These are phyloP conservation scores for Albula goreensis DNA, from an alignment of 2,113 vertebrate genomes.

Conservation along the genomic window DNA sequence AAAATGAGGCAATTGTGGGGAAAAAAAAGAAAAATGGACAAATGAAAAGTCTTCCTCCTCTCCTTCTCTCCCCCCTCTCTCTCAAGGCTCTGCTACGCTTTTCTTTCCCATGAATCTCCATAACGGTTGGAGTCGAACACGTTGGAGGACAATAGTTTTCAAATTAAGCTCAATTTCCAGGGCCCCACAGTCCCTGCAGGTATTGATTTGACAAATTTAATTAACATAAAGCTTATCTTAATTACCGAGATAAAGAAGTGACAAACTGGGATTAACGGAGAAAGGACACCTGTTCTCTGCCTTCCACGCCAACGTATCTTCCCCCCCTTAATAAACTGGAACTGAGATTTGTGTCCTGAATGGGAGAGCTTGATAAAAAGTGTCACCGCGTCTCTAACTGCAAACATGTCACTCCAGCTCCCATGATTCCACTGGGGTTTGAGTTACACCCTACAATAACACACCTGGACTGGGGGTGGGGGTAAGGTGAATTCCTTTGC, in stretches of 20 bases:
- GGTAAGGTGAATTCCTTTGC: not conserved
- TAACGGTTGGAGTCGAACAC: slow-evolving; percentile 25
- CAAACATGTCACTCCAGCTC: not conserved
- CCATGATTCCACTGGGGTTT: not conserved
- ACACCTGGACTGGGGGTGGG: not conserved
- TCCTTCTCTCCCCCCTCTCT: not conserved
- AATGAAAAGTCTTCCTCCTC: too few relatives aligned
- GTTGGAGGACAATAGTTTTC: slow-evolving; percentile 63
- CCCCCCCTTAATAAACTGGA: slow-evolving; percentile 14
- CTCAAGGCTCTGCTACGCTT: slow-evolving; percentile 9
- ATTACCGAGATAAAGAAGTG: slow-evolving; percentile 72
- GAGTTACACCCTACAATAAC: not conserved
- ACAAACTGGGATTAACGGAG: slow-evolving; percentile 67
- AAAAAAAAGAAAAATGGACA: not conserved
- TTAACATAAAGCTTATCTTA: slow-evolving; percentile 75
- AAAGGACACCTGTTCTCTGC: slow-evolving; percentile 56
- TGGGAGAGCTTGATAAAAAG: not conserved
- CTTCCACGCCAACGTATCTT: slow-evolving; percentile 20
- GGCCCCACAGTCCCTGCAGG: slow-evolving; percentile 66
- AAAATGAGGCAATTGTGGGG: not conserved
- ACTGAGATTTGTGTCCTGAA: slow-evolving; percentile 8
- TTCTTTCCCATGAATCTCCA: slow-evolving; percentile 28
- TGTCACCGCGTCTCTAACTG: not conserved
- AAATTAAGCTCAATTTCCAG: slow-evolving; percentile 70
- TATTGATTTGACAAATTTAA: slow-evolving; percentile 74